These are phyloP conservation scores for Manduca sexta DNA, from an alignment of 1,140 invertebrate genomes.

Conservation along the genomic window DNA sequence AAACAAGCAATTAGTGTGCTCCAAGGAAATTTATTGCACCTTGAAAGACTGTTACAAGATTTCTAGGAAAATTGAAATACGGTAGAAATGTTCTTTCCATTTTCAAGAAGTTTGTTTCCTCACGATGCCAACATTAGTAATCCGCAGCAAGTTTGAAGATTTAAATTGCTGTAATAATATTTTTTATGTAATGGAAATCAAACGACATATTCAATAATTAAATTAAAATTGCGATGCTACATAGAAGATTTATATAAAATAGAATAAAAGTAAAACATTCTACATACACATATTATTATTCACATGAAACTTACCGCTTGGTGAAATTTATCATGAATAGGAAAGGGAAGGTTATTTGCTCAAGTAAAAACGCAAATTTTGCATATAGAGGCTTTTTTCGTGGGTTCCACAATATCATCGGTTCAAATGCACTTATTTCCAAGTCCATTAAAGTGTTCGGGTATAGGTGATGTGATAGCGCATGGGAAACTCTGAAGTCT, in stretches of 20 bases:
- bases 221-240: too few species aligned
- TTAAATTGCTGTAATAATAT: too few species aligned
- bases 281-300: neutral
- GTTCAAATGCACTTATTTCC: conserved; percentile 82
- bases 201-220: too few species aligned
- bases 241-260: too few species aligned
- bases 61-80: neutral
- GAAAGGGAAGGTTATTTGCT: conserved; percentile 38
- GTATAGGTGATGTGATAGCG: conserved; percentile 86
- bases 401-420: conserved; percentile 81
- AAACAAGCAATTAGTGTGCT: too few species aligned
- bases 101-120: too few species aligned
- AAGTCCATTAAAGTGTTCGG: conserved; percentile 86
- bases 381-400: conserved; percentile 38
- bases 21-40: too few species aligned
- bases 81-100: too few species aligned
- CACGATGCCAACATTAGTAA: too few species aligned
- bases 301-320: conserved; percentile 33
- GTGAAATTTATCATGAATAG: conserved; percentile 35
- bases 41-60: neutral
- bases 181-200: too few species aligned
- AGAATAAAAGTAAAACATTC: too few species aligned
- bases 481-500: conserved; percentile 85
- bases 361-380: conserved; percentile 34
- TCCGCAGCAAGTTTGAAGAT: too few species aligned